Evolutionary conservation across 2,888 invertebrate genomes (phyloP).

Genomic region (Drosophila niveifrons): DNA sequence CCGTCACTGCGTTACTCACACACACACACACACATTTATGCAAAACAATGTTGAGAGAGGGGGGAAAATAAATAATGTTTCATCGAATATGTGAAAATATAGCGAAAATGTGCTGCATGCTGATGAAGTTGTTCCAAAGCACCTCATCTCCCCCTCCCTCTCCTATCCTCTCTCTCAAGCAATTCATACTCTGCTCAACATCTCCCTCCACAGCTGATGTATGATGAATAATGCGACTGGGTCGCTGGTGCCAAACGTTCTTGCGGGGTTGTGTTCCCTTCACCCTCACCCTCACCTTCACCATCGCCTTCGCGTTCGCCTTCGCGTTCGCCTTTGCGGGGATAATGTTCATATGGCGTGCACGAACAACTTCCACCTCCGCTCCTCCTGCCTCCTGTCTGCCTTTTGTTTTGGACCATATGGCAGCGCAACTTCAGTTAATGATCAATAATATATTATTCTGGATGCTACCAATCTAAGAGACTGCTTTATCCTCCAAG

Average conservation of each 20-base stretch:
- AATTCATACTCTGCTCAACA: neutral
- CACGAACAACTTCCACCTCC: conserved; percentile 28
- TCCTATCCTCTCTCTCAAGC: neutral
- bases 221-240: conserved; percentile 59
- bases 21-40: conserved; percentile 43
- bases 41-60: conserved; percentile 50
- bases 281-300: too few species aligned
- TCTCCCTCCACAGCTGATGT: neutral
- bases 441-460: conserved; percentile 49
- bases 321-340: neutral
- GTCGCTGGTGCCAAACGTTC: conserved; percentile 24
- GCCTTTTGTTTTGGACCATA: conserved; percentile 24
- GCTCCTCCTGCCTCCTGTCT: neutral
- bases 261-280: conserved; percentile 6
- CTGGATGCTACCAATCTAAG: conserved; percentile 4
- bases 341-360: conserved; percentile 67
- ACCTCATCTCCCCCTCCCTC: neutral
- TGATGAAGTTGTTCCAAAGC: conserved; percentile 66
- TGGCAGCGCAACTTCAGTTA: conserved; percentile 34
- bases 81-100: conserved; percentile 65
- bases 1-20: too few species aligned
- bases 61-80: conserved; percentile 62
- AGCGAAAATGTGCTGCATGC: conserved; percentile 52
- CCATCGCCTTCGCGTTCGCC: too few species aligned
- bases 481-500: neutral